phyloP scores from a whole-genome alignment of 2,888 invertebrate species.

The Stenichneumon culpator region DNA sequence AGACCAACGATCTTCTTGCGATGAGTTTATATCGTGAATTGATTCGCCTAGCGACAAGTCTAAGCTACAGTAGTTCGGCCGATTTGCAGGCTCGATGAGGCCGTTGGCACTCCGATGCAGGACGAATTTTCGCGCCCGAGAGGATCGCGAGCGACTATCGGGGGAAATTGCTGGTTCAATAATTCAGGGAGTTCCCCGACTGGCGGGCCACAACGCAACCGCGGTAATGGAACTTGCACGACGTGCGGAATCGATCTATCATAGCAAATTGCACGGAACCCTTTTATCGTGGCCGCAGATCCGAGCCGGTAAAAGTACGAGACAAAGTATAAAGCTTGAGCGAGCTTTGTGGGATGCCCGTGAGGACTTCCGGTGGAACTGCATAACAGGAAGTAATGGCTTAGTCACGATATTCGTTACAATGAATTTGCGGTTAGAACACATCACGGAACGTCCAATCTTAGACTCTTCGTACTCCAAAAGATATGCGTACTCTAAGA shows the following conservation, averaged over 20 bases:
- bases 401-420: background rate
- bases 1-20: background rate
- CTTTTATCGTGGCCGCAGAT: conserved; percentile 64
- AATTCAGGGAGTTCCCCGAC: conserved; percentile 78
- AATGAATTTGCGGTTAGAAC: background rate
- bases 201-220: conserved; percentile 52
- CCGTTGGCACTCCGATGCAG: conserved; percentile 82
- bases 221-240: conserved; percentile 83
- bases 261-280: conserved; percentile 82
- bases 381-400: conserved; percentile 4
- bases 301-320: conserved; percentile 74
- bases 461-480: background rate
- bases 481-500: background rate
- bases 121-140: conserved; percentile 73
- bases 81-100: conserved; percentile 82
- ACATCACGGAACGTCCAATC: background rate
- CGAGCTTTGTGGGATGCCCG: background rate
- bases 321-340: conserved; percentile 44
- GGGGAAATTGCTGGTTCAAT: conserved; percentile 83
- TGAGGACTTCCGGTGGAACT: background rate
- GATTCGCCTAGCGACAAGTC: background rate
- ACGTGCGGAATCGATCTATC: conserved; percentile 82
- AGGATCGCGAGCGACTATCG: conserved; percentile 33
- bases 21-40: background rate
- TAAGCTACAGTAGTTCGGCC: conserved; percentile 75